Conservation (phyloP, 2,113 vertebrate genomes). For the Saguinus imperator region DNA sequence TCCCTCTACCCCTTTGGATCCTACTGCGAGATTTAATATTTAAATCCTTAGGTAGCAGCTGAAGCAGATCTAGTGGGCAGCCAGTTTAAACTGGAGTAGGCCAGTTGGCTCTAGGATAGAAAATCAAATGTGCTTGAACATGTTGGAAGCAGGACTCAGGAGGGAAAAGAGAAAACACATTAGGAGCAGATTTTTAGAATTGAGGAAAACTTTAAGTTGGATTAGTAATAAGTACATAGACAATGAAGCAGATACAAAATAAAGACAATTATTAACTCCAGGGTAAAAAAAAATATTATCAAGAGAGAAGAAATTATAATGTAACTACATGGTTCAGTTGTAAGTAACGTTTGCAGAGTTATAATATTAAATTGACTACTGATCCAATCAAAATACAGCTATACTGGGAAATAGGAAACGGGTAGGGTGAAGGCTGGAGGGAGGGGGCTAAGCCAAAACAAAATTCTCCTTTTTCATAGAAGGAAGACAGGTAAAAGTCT, state of each 20-base stretch:
- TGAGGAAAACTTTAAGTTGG: neutral
- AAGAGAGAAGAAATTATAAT: neutral
- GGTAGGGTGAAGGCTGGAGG: neutral
- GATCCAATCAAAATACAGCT: neutral
- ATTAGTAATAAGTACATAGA: neutral
- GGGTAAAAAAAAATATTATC: neutral
- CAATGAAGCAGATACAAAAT: conserved; percentile 17
- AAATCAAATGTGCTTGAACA: neutral
- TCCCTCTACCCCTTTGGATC: too few species aligned
- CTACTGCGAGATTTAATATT: too few species aligned
- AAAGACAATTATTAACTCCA: neutral
- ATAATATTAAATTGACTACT: neutral
- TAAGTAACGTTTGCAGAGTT: neutral
- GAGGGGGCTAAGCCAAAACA: neutral
- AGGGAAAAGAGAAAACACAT: neutral
- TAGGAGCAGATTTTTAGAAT: neutral
- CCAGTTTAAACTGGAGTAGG: neutral
- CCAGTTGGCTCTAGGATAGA: neutral
- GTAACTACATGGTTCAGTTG: neutral
- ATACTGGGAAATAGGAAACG: neutral
- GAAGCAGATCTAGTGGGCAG: neutral
- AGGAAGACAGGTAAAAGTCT: neutral
- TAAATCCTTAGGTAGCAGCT: neutral
- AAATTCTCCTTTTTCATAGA: neutral
- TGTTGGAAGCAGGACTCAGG: neutral